Evolutionary conservation across 2,113 vertebrate genomes (phyloP).

Genomic region (Butastur rufipennis): DNA sequence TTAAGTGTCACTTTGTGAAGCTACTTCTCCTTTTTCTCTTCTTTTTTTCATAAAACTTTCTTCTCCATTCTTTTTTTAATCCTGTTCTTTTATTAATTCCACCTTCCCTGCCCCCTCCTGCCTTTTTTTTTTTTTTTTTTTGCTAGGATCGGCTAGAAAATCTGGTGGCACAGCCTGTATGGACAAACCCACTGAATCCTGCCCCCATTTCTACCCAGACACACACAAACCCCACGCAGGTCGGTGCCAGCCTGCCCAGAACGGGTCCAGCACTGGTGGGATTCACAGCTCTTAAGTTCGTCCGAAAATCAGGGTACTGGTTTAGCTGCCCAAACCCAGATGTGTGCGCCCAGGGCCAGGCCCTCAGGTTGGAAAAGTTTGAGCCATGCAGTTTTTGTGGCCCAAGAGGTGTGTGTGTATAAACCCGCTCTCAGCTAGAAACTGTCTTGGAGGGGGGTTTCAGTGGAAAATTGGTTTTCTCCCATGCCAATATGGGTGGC

Average conservation of each 20-base stretch:
- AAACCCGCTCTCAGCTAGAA: not conserved
- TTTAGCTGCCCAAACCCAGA: not conserved
- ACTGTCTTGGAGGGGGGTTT: rapidly evolving
- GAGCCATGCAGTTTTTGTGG: not conserved
- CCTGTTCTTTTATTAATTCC: constrained; percentile 12
- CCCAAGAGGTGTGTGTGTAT: not conserved
- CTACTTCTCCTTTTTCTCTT: constrained; percentile 33
- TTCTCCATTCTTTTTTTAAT: not conserved
- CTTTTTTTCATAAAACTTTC: not conserved
- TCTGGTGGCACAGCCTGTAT: not conserved
- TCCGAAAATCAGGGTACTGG: rapidly evolving
- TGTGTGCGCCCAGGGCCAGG: not conserved
- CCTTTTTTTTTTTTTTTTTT: not conserved
- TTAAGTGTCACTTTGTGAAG: constrained; percentile 70
- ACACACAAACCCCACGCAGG: not conserved
- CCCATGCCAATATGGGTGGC: rapidly evolving
- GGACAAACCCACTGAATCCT: not conserved
- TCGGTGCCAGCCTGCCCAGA: not conserved
- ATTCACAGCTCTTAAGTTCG: not conserved
- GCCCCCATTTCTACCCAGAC: not conserved
- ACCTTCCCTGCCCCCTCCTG: not conserved
- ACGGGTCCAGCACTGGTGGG: not conserved
- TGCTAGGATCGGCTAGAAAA: not conserved
- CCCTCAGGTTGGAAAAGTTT: not conserved
- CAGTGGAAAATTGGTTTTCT: not conserved